Percentiles rank a stretch among this genome's conserved stretches.
Evolutionary conservation across 2,888 invertebrate species (phyloP).

Genomic region (Lepidochrysops patricia): DNA sequence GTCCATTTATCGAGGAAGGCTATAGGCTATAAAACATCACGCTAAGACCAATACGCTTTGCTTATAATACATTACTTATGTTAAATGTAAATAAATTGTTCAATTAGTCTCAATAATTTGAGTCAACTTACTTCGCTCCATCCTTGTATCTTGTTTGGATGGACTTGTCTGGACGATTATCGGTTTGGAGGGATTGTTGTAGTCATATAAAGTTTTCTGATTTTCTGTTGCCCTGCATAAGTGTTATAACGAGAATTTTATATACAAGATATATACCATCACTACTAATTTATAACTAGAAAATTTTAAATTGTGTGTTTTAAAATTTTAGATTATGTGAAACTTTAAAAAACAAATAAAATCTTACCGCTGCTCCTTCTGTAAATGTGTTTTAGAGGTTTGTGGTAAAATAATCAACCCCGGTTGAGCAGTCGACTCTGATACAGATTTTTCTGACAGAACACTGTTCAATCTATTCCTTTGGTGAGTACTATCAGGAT

Average conservation of each 20-base stretch:
- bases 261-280: too few species aligned
- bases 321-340: too few species aligned
- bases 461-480: constrained; percentile 48
- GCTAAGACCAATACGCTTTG: too few species aligned
- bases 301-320: too few species aligned
- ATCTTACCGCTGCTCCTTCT: constrained; percentile 54
- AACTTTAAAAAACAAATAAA: too few species aligned
- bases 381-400: constrained; percentile 47
- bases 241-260: too few species aligned
- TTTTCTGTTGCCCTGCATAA: constrained; percentile 38
- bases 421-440: constrained; percentile 52
- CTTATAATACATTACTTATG: too few species aligned
- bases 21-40: too few species aligned
- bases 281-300: too few species aligned
- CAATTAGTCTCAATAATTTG: too few species aligned
- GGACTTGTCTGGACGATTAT: constrained; percentile 77
- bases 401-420: constrained; percentile 61
- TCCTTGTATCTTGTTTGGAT: constrained; percentile 51
- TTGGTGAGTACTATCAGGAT: constrained; percentile 42
- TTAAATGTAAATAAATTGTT: constrained; percentile 10
- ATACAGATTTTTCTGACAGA: constrained; percentile 48
- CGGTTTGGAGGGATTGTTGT: constrained; percentile 77
- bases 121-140: constrained; percentile 52
- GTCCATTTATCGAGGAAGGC: too few species aligned
- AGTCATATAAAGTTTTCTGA: constrained; percentile 59